A percentile compares a stretch with the other conserved stretches of the same genome.
phyloP scores from a whole-genome alignment of 1,140 invertebrate genomes.

The Galleria mellonella region DNA sequence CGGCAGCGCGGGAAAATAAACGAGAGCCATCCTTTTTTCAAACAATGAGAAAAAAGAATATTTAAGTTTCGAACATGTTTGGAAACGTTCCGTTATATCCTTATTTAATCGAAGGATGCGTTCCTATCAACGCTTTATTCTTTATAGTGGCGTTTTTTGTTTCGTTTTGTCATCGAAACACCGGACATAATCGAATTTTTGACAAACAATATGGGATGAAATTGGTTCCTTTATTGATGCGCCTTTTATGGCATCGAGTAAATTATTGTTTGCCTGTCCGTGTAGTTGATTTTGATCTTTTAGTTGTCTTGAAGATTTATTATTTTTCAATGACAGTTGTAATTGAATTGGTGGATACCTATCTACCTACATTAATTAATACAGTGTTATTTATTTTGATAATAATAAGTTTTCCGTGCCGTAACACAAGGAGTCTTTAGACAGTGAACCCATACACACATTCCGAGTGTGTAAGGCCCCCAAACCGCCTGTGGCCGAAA shows the following conservation, averaged over 20 bases:
- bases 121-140: constrained; percentile 22
- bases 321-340: too few relatives aligned
- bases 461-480: background rate
- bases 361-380: too few relatives aligned
- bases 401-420: constrained; percentile 1
- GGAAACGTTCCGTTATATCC: constrained; percentile 41
- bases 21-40: constrained; percentile 35
- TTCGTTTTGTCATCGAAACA: constrained; percentile 42
- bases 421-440: constrained; percentile 34
- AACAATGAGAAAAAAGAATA: constrained; percentile 44
- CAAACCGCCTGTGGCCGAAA: constrained; percentile 40
- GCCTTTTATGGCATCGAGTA: constrained; percentile 43
- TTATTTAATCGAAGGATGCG: constrained; percentile 38
- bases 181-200: constrained; percentile 64
- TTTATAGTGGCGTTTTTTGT: constrained; percentile 21
- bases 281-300: constrained; percentile 1
- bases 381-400: too few relatives aligned
- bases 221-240: constrained; percentile 61
- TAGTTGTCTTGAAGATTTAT: too few relatives aligned
- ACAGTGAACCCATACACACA: constrained; percentile 7
- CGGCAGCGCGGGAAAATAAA: constrained; percentile 48
- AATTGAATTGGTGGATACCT: too few relatives aligned
- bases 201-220: constrained; percentile 66
- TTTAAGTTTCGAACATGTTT: constrained; percentile 42
- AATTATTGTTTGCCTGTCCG: constrained; percentile 36